Conservation (phyloP, 1,140 invertebrate species). For the Armadillidium nasatum region DNA sequence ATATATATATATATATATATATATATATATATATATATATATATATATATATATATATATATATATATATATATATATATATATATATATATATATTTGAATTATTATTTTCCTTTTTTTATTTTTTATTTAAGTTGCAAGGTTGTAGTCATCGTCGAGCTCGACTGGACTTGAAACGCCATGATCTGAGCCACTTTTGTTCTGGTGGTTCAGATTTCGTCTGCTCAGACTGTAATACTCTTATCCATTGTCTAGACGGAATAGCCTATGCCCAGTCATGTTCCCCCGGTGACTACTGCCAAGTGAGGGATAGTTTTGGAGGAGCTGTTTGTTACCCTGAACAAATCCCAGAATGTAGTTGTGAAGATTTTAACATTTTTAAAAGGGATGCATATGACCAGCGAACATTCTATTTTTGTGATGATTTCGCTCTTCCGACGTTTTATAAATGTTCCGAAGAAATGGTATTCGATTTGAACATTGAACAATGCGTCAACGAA, state of each 20-base stretch:
- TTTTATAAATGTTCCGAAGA: constrained; percentile 19
- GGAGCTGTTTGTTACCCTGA: constrained; percentile 22
- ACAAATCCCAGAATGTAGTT: background rate
- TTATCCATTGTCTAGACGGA: constrained; percentile 24
- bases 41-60: constrained; percentile 10
- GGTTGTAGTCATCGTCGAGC: constrained; percentile 2
- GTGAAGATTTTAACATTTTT: constrained; percentile 18
- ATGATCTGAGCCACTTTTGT: constrained; percentile 13
- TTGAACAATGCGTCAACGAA: constrained; percentile 9
- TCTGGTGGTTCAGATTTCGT: background rate
- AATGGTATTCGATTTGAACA: constrained; percentile 19
- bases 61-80: constrained; percentile 8
- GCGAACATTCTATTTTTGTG: constrained; percentile 7
- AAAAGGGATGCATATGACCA: constrained; percentile 6
- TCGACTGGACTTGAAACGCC: background rate
- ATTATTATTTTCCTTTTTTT: background rate
- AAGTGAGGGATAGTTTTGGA: constrained; percentile 16
- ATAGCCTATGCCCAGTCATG: constrained; percentile 16
- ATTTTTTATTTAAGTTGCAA: background rate
- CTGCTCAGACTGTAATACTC: constrained; percentile 15
- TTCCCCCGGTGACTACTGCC: background rate
- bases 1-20: background rate
- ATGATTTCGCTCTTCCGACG: constrained; percentile 19
- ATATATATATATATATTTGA: background rate
- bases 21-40: background rate